Conservation (phyloP, 1,140 invertebrate genomes). For the Pseudomyrmex pallidus region DNA sequence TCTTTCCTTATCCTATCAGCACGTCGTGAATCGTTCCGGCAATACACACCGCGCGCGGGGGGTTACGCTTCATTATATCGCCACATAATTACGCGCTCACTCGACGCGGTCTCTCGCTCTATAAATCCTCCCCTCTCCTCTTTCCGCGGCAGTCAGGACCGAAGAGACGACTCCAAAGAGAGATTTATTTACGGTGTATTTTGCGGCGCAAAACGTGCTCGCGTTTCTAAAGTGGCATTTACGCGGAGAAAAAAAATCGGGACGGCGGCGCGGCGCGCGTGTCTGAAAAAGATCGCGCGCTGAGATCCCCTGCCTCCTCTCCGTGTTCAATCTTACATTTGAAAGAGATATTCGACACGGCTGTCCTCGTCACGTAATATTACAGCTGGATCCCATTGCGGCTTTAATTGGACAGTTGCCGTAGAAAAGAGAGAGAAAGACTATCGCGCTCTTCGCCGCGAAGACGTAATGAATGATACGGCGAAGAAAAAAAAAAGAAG, state of each 20-base stretch:
- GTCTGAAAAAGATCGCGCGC: no score
- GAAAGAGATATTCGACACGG: background rate
- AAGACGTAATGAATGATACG: background rate
- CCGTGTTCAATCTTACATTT: background rate
- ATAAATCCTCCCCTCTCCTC: constrained; percentile 5
- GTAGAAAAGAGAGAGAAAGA: no score
- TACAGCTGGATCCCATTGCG: background rate
- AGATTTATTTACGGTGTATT: constrained; percentile 40
- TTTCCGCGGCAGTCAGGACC: background rate
- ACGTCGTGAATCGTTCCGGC: constrained; percentile 24
- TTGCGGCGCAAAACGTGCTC: background rate
- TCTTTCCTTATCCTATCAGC: constrained; percentile 50
- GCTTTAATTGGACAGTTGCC: background rate
- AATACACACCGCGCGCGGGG: constrained; percentile 7
- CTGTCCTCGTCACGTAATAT: background rate
- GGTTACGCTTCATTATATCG: constrained; percentile 58
- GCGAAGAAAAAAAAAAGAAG: no score
- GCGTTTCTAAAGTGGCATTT: constrained; percentile 5
- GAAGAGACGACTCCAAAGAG: constrained; percentile 13
- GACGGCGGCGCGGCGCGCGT: no score
- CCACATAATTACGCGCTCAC: constrained; percentile 47
- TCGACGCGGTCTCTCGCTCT: background rate
- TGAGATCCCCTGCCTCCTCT: no score
- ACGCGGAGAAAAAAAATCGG: background rate
- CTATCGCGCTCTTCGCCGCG: no score